Evolutionary conservation across 2,113 vertebrate genomes (phyloP).

Genomic region (Myotis yumanensis): DNA sequence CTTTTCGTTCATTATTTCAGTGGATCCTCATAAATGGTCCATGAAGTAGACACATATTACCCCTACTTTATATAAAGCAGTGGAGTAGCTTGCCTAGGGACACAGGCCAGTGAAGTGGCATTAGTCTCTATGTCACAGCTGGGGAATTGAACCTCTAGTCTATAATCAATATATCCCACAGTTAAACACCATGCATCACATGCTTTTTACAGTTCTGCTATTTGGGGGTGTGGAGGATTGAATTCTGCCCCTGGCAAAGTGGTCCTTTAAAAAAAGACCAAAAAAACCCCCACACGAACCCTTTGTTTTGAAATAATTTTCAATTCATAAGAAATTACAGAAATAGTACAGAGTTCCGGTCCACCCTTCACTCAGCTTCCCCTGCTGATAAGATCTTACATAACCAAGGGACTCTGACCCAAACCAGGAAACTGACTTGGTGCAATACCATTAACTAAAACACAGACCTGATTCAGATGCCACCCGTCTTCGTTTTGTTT

Average conservation of each 20-base stretch:
- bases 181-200: background rate
- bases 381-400: background rate
- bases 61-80: background rate
- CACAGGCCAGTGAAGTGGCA: background rate
- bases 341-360: background rate
- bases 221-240: background rate
- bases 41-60: background rate
- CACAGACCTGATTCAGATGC: background rate
- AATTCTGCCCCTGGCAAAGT: background rate
- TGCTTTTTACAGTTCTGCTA: background rate
- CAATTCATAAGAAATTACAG: constrained; percentile 40
- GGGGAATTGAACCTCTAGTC: background rate
- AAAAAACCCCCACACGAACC: background rate
- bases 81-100: background rate
- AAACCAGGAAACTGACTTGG: background rate
- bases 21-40: background rate
- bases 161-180: too few relatives aligned
- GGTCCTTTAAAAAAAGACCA: background rate
- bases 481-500: background rate
- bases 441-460: background rate
- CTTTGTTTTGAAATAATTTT: constrained; percentile 39
- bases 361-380: background rate
- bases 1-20: background rate
- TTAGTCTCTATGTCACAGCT: background rate
- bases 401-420: background rate